Evolutionary conservation across 2,797 vertebrate species (phyloP).

Genomic region (Pachyuromys duprasi): DNA sequence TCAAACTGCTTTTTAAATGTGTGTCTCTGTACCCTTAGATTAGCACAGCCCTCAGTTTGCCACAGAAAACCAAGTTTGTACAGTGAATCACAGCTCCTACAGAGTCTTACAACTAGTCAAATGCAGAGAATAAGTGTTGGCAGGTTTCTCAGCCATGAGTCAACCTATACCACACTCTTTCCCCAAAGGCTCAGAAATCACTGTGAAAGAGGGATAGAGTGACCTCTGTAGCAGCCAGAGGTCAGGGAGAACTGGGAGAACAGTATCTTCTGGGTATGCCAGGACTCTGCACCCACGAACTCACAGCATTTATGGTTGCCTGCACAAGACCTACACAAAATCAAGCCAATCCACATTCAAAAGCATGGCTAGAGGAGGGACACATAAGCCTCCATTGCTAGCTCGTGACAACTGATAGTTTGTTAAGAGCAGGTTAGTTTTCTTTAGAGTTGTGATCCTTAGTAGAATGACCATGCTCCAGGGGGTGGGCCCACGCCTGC

Average conservation of each 20-base stretch:
- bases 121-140: not conserved
- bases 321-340: not conserved
- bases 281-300: too few species aligned
- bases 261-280: not conserved
- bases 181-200: not conserved
- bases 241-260: too few species aligned
- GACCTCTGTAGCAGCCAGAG: not conserved
- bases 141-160: not conserved
- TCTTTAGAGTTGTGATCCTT: not conserved
- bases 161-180: too few species aligned
- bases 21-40: not conserved
- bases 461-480: not conserved
- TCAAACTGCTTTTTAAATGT: not conserved
- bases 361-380: not conserved
- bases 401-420: not conserved
- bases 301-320: not conserved
- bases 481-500: too few species aligned
- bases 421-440: not conserved
- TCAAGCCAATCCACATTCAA: not conserved
- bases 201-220: not conserved
- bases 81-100: too few species aligned
- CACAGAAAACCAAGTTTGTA: not conserved
- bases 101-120: not conserved
- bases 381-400: not conserved
- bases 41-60: not conserved